Conservation (phyloP, 2,888 invertebrate species). For the Ophioninae sp. region DNA sequence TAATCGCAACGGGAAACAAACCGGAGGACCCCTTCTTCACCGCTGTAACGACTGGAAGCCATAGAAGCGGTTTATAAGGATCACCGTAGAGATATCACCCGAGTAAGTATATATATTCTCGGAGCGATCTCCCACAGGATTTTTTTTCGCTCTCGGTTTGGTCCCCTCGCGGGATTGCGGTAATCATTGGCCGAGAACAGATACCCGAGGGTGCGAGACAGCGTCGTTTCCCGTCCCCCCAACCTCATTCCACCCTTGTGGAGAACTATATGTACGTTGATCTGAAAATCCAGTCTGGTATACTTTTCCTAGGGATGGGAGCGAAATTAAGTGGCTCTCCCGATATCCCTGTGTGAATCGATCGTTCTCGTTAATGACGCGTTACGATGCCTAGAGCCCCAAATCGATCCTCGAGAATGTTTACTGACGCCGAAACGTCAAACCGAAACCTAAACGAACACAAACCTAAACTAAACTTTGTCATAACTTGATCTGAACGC, state of each 20-base stretch:
- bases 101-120: constrained; percentile 58
- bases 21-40: constrained; percentile 54
- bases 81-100: constrained; percentile 47
- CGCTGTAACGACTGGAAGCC: constrained; percentile 43
- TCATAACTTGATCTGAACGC: no score
- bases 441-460: no score
- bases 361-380: constrained; percentile 48
- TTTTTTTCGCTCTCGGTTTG: constrained; percentile 32
- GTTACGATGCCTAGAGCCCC: constrained; percentile 47
- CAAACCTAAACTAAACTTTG: no score
- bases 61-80: constrained; percentile 47
- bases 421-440: no score
- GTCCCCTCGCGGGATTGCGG: constrained; percentile 67
- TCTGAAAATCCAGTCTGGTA: constrained; percentile 8
- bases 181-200: constrained; percentile 70
- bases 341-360: constrained; percentile 43
- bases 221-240: constrained; percentile 48
- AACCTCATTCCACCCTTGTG: constrained; percentile 13
- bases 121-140: constrained; percentile 23
- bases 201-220: constrained; percentile 63
- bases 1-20: constrained; percentile 68
- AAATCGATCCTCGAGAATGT: no score
- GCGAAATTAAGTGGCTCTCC: constrained; percentile 47
- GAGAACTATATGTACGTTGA: no score
- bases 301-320: constrained; percentile 24